Conservation (phyloP, 1,140 invertebrate genomes). For the Papilio aristodemus region DNA sequence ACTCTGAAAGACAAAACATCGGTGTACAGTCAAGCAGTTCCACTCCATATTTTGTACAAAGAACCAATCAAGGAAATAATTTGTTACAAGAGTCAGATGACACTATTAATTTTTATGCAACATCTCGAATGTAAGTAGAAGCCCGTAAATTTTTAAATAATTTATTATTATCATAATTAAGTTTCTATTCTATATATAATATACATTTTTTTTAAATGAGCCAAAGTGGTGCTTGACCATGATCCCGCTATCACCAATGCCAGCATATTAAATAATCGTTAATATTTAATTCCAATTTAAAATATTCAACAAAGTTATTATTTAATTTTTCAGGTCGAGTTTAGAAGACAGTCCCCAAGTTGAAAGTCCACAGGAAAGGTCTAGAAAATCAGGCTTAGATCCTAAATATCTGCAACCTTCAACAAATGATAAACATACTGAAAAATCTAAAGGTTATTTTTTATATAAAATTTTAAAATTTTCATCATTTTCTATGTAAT, state of each 20-base stretch:
- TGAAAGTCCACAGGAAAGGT: constrained; percentile 35
- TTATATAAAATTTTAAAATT: no score
- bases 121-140: constrained; percentile 64
- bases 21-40: constrained; percentile 59
- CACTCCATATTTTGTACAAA: constrained; percentile 63
- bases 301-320: constrained; percentile 20
- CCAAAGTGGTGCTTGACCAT: no score
- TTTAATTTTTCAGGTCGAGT: constrained; percentile 55
- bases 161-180: no score
- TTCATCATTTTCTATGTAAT: constrained; percentile 23
- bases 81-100: constrained; percentile 59
- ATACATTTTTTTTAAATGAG: no score
- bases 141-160: background rate
- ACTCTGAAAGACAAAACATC: constrained; percentile 40
- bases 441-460: constrained; percentile 46
- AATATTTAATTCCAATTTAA: no score
- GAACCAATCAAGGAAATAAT: constrained; percentile 47
- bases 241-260: no score
- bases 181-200: no score
- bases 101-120: constrained; percentile 72
- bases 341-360: constrained; percentile 57
- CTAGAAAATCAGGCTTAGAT: constrained; percentile 60
- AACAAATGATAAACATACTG: constrained; percentile 42
- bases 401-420: constrained; percentile 73
- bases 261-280: no score